Evolutionary conservation across 2,888 invertebrate genomes (phyloP).

Genomic region (Pegoplata infirma): DNA sequence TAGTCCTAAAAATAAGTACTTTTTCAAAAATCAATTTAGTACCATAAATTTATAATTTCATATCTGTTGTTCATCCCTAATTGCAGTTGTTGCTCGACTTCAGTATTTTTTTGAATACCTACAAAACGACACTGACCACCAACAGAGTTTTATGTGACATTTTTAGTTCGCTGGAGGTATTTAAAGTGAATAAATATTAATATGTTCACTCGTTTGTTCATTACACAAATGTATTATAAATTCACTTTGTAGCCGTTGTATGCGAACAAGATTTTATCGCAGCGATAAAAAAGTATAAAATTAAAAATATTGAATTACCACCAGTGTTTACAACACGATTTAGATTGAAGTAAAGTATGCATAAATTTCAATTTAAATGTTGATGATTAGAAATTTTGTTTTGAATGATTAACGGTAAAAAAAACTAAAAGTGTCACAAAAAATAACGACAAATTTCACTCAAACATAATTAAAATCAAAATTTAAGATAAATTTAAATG

Average conservation of each 20-base stretch:
- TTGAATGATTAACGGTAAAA: slow-evolving; percentile 17
- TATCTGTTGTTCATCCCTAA: too few relatives aligned
- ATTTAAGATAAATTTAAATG: neutral
- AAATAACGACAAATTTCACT: neutral
- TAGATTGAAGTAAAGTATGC: slow-evolving; percentile 11
- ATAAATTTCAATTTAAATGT: slow-evolving; percentile 21
- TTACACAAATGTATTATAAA: too few relatives aligned
- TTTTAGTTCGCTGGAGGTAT: slow-evolving; percentile 60
- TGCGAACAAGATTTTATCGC: slow-evolving; percentile 54
- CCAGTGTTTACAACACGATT: slow-evolving; percentile 15
- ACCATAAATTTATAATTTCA: too few relatives aligned
- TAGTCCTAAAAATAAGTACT: too few relatives aligned
- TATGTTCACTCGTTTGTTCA: too few relatives aligned
- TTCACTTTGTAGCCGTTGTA: slow-evolving; percentile 1
- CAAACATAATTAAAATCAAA: too few relatives aligned
- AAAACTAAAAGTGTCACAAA: neutral
- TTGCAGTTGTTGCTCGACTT: too few relatives aligned
- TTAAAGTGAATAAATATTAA: too few relatives aligned
- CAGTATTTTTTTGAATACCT: neutral
- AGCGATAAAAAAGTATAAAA: slow-evolving; percentile 30
- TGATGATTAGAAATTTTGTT: slow-evolving; percentile 33
- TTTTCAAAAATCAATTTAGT: too few relatives aligned
- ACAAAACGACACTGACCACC: slow-evolving; percentile 59
- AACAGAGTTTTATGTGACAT: slow-evolving; percentile 62
- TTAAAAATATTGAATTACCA: slow-evolving; percentile 58